Evolutionary conservation across 2,888 invertebrate species (phyloP).

Genomic region (Isoperla grammatica): DNA sequence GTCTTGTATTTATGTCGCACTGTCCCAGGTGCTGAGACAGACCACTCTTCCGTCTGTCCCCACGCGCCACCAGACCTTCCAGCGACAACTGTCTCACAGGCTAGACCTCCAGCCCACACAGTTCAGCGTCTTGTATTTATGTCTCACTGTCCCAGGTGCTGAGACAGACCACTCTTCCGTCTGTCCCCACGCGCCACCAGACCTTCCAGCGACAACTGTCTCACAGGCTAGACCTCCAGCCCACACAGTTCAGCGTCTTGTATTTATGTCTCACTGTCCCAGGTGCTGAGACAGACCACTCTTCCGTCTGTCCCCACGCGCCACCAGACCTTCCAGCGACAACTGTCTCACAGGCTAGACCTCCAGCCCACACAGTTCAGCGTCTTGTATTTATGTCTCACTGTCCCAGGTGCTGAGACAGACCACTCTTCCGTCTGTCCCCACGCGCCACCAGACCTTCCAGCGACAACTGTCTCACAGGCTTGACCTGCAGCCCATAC

Average conservation of each 20-base stretch:
- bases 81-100: slow-evolving; percentile 74
- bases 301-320: slow-evolving; percentile 75
- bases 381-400: too few relatives aligned
- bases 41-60: slow-evolving; percentile 78
- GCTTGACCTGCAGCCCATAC: slow-evolving; percentile 68
- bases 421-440: slow-evolving; percentile 75
- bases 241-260: slow-evolving; percentile 76
- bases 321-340: slow-evolving; percentile 75
- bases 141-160: too few relatives aligned
- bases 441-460: slow-evolving; percentile 74
- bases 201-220: slow-evolving; percentile 77
- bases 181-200: slow-evolving; percentile 74
- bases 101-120: slow-evolving; percentile 71
- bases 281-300: slow-evolving; percentile 77
- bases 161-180: slow-evolving; percentile 77
- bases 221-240: slow-evolving; percentile 70
- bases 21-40: slow-evolving; percentile 64
- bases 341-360: slow-evolving; percentile 74
- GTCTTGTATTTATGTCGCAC: slow-evolving; percentile 47
- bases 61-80: slow-evolving; percentile 74
- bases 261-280: too few relatives aligned
- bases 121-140: slow-evolving; percentile 76
- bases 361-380: slow-evolving; percentile 73
- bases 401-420: slow-evolving; percentile 63
- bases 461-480: slow-evolving; percentile 76